A percentile compares a stretch with the other conserved stretches of the same genome.
phyloP scores from a whole-genome alignment of 1,140 invertebrate genomes.

The Zeugodacus cucurbitae region DNA sequence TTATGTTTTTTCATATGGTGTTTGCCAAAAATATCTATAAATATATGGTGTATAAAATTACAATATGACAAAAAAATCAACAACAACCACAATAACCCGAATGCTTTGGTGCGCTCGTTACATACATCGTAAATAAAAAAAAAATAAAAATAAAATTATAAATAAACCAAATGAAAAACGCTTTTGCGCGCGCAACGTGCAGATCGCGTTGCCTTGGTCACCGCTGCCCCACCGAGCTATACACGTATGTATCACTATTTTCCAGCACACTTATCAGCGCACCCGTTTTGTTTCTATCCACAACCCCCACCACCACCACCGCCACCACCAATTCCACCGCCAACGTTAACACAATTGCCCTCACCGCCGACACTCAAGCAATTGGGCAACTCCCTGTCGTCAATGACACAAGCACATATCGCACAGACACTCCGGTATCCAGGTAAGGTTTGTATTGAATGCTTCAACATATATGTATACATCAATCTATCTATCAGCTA shows the following conservation, averaged over 20 bases:
- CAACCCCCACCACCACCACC: slow-evolving; percentile 65
- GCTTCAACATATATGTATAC: too few relatives aligned
- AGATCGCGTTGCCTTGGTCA: slow-evolving; percentile 67
- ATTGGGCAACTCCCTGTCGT: slow-evolving; percentile 62
- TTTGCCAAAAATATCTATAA: not conserved
- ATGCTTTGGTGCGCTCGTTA: not conserved
- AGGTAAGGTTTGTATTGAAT: slow-evolving; percentile 55
- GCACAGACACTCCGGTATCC: slow-evolving; percentile 64
- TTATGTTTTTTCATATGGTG: not conserved
- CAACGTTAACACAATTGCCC: slow-evolving; percentile 53
- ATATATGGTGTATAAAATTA: not conserved
- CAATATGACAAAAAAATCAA: not conserved
- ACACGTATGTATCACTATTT: slow-evolving; percentile 69
- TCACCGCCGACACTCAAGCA: slow-evolving; percentile 64
- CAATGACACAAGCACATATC: slow-evolving; percentile 65
- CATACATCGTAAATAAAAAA: not conserved
- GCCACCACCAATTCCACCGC: slow-evolving; percentile 51
- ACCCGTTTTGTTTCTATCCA: slow-evolving; percentile 67
- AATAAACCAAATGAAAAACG: not conserved
- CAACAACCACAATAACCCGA: not conserved
- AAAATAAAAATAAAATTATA: slow-evolving; percentile 6
- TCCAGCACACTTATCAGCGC: slow-evolving; percentile 66
- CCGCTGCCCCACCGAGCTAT: slow-evolving; percentile 69
- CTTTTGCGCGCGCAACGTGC: not conserved
- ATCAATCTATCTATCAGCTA: not conserved